Evolutionary conservation across 2,888 invertebrate species (phyloP), one percentile per base, ranked within the genome.

Genomic region (Apamea crenata): DNA sequence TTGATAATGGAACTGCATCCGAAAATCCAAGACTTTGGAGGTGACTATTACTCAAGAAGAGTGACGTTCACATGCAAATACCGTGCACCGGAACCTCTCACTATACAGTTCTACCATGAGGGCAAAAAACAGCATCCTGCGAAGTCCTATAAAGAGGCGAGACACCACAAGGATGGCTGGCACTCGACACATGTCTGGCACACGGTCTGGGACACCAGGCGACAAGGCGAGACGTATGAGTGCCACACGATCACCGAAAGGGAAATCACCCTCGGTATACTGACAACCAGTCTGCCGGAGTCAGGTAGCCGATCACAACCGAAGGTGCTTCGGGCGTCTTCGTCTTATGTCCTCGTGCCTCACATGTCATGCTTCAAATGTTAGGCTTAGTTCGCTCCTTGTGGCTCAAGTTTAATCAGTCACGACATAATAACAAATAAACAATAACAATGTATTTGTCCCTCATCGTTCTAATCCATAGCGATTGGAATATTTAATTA

Each of bases 1-100:
- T 91, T 96, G 88, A 89, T 95, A 83, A 96, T 96, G 96, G 96
- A 96, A 95, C 94, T 96, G 44, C 95, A 95, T 80, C 96, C 96
- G 68, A 93, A 92, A 80, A 93, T 96, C 83, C 91, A 92, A 82
- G 93, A 94, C 74, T 89, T 87, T 73, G 84, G 87, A 61, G 81
- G 89, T 61, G 87, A 91, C 81, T 85, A 89, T 21, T 86, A 88
- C 40, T 89, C 89, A 78, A 92, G 93, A 47, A 90, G 85, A 69
- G 94, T 96, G 50, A 94, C 93, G 1, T 92, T 96, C 83, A 94
- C 92, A 25, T 96, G 96, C 94, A 96, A 95, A 90, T 96, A 96
- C 85, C 91, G 94, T 73, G 96, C 96, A 6, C 95, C 96, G 6
- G 94, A 95, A 84, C 96, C 95, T 2, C 93, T 96, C 69, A 94